These are phyloP conservation scores for Achatina immaculata DNA, from an alignment of 1,140 invertebrate species.

Conservation along the genomic window DNA sequence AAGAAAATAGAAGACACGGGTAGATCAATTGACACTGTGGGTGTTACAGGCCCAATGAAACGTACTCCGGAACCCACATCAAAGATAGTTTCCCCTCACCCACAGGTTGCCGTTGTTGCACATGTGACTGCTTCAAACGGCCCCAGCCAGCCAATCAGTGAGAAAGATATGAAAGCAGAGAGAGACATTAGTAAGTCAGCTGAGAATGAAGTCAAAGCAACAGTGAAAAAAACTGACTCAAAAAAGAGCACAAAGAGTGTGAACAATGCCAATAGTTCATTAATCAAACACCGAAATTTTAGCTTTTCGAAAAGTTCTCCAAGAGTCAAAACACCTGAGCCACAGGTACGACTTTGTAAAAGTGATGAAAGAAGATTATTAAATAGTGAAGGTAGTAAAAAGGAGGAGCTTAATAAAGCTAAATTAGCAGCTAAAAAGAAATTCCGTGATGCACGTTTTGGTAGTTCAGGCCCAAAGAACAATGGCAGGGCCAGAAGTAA, in stretches of 20 bases:
- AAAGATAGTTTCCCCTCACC: conserved; percentile 33
- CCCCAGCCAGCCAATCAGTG: conserved; percentile 40
- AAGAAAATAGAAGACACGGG: conserved; percentile 62
- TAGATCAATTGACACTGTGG: conserved; percentile 48
- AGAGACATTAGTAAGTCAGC: conserved; percentile 56
- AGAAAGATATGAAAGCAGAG: conserved; percentile 51
- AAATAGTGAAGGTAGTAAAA: conserved; percentile 38
- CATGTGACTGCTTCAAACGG: conserved; percentile 39
- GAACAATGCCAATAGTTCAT: background rate
- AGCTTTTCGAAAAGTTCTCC: too few relatives aligned
- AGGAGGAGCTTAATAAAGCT: conserved; percentile 52
- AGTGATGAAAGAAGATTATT: background rate
- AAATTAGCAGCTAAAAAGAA: conserved; percentile 60
- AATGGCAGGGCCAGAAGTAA: conserved; percentile 57
- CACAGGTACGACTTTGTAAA: background rate
- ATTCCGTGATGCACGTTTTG: conserved; percentile 60
- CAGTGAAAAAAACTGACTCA: conserved; percentile 28
- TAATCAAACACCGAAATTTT: too few relatives aligned
- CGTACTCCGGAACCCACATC: conserved; percentile 32
- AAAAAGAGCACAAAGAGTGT: background rate
- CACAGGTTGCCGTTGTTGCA: conserved; percentile 35
- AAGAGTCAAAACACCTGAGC: too few relatives aligned
- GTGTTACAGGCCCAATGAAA: conserved; percentile 46
- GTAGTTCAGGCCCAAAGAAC: conserved; percentile 52
- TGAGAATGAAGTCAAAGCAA: conserved; percentile 56